Evolutionary conservation across 1,140 invertebrate genomes (phyloP).

Genomic region (Drosophila cardini): DNA sequence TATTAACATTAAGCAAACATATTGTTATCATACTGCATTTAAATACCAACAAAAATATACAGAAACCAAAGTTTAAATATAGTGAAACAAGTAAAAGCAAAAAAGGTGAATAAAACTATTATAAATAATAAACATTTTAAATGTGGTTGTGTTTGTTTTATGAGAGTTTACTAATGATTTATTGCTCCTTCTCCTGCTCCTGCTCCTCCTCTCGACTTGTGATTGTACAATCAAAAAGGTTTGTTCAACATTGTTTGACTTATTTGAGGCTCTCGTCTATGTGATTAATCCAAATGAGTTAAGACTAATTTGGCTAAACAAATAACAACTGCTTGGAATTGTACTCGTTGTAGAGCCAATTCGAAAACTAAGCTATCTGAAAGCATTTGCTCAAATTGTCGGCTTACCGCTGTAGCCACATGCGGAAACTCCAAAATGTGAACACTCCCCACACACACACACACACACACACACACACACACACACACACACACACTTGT

Average conservation of each 20-base stretch:
- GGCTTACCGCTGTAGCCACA: slow-evolving; percentile 77
- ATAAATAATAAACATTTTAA: slow-evolving; percentile 82
- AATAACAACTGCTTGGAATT: slow-evolving; percentile 43
- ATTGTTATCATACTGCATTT: slow-evolving; percentile 81
- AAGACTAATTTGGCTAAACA: slow-evolving; percentile 66
- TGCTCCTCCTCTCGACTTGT: not conserved
- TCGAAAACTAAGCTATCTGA: slow-evolving; percentile 54
- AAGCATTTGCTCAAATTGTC: slow-evolving; percentile 79
- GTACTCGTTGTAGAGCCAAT: slow-evolving; percentile 21
- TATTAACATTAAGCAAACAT: slow-evolving; percentile 79
- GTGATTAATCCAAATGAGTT: slow-evolving; percentile 66
- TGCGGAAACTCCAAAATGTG: slow-evolving; percentile 65
- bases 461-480: slow-evolving; percentile 30
- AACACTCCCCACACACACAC: slow-evolving; percentile 29
- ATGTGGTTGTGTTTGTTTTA: slow-evolving; percentile 34
- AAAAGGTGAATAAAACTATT: slow-evolving; percentile 75
- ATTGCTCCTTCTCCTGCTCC: not conserved
- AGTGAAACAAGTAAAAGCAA: slow-evolving; percentile 50
- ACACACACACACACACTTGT: slow-evolving; percentile 26
- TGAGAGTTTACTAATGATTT: not conserved
- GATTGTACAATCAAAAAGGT: not conserved
- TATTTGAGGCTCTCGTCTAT: slow-evolving; percentile 12
- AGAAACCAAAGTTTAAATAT: slow-evolving; percentile 49
- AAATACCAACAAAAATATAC: slow-evolving; percentile 54
- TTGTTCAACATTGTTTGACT: slow-evolving; percentile 5